Conservation (phyloP, 2,113 vertebrate genomes). For the Scopus umbretta region DNA sequence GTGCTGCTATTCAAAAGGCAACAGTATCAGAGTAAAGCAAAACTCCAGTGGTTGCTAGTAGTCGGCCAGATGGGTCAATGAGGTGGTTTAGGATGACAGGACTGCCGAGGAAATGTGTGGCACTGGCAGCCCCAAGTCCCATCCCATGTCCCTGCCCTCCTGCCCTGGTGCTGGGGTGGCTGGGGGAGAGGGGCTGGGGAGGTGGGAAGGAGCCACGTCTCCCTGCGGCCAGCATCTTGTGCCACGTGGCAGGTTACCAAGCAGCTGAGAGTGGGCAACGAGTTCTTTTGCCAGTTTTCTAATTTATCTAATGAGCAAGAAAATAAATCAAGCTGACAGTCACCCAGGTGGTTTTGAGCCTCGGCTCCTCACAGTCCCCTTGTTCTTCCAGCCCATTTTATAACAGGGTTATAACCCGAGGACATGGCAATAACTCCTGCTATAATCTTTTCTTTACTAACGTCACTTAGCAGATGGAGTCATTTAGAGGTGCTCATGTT, state of each 20-base stretch:
- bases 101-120: background rate
- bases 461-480: constrained; percentile 65
- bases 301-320: constrained; percentile 57
- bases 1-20: background rate
- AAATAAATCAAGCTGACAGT: constrained; percentile 63
- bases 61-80: accelerated
- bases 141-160: background rate
- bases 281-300: constrained; percentile 41
- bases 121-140: background rate
- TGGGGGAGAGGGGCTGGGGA: background rate
- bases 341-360: constrained; percentile 43
- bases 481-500: constrained; percentile 58
- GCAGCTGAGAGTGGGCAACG: background rate
- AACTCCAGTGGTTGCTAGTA: background rate
- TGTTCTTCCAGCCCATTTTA: constrained; percentile 39
- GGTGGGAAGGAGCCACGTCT: background rate
- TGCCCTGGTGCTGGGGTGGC: background rate
- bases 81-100: background rate
- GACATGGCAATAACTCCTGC: constrained; percentile 32
- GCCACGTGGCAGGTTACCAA: background rate
- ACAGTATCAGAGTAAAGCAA: background rate
- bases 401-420: constrained; percentile 29
- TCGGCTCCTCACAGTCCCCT: background rate
- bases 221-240: background rate
- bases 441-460: constrained; percentile 53